Conservation (phyloP, 2,797 vertebrate species). For the Tauraco hartlaubi region DNA sequence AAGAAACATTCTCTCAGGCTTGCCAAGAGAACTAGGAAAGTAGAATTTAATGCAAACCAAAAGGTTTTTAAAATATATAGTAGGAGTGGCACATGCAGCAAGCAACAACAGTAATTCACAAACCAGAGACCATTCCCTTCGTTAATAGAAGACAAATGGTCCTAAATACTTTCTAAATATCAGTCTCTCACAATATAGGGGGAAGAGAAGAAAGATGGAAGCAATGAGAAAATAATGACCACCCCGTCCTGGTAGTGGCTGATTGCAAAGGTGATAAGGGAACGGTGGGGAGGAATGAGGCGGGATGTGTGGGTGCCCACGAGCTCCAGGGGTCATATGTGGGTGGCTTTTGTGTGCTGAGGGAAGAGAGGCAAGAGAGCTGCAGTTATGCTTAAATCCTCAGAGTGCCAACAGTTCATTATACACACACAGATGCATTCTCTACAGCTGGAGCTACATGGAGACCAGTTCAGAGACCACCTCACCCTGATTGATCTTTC, state of each 20-base stretch:
- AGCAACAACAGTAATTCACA: neutral
- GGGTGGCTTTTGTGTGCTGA: neutral
- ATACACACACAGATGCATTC: neutral
- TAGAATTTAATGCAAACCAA: neutral
- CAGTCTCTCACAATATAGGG: neutral
- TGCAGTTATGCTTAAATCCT: rapidly evolving
- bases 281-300: neutral
- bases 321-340: too few relatives aligned
- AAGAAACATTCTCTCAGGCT: neutral
- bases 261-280: neutral
- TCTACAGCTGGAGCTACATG: neutral
- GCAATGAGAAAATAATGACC: neutral
- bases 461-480: neutral
- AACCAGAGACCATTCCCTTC: neutral
- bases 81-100: neutral
- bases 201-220: neutral
- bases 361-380: neutral
- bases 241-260: neutral
- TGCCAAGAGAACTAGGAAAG: neutral
- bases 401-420: neutral
- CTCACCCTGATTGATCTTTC: neutral
- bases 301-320: rapidly evolving
- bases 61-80: neutral
- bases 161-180: neutral
- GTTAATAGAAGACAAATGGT: neutral